phyloP scores from a whole-genome alignment of 2,888 invertebrate species.

The Dryobota labecula region DNA sequence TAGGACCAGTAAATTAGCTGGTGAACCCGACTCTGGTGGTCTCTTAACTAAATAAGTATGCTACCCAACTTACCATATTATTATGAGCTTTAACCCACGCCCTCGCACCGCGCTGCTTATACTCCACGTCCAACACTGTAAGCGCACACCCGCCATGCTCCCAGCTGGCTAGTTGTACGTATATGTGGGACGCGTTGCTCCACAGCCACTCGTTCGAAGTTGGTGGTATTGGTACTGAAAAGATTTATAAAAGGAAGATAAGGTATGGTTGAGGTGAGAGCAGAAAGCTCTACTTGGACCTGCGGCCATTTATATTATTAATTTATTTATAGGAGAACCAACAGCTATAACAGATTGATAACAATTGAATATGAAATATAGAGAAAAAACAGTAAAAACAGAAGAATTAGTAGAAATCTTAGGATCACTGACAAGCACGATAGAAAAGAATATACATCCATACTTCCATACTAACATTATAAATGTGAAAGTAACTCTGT shows the following conservation, averaged over 20 bases:
- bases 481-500: too few relatives aligned
- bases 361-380: too few relatives aligned
- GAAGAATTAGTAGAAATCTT: too few relatives aligned
- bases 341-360: too few relatives aligned
- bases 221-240: slow-evolving; percentile 92
- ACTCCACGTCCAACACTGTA: slow-evolving; percentile 94
- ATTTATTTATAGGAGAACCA: too few relatives aligned
- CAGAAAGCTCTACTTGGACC: not conserved
- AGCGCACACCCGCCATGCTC: slow-evolving; percentile 96
- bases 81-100: slow-evolving; percentile 83
- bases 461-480: too few relatives aligned
- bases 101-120: slow-evolving; percentile 88
- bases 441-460: too few relatives aligned
- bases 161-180: slow-evolving; percentile 95
- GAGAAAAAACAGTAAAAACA: too few relatives aligned
- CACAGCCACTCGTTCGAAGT: slow-evolving; percentile 93
- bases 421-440: too few relatives aligned
- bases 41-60: too few relatives aligned
- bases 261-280: not conserved
- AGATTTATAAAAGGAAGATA: not conserved
- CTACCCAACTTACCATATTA: slow-evolving; percentile 80
- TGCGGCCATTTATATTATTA: too few relatives aligned
- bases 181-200: slow-evolving; percentile 95
- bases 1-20: not conserved
- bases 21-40: too few relatives aligned